phyloP scores from a whole-genome alignment of 2,888 invertebrate genomes.

The Lepidocyrtoides sp. region DNA sequence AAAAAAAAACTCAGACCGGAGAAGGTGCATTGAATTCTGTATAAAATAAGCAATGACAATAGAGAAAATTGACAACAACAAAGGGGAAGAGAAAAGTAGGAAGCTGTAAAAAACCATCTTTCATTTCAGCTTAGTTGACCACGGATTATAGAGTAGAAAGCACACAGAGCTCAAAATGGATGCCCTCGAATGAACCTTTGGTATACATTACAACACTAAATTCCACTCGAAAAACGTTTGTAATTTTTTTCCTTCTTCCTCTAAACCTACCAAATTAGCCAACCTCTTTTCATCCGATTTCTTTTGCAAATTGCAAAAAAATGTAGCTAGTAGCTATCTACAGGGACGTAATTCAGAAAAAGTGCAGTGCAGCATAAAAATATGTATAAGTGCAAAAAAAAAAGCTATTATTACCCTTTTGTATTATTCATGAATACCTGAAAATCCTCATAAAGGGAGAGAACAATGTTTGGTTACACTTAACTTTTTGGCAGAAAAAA shows the following conservation, averaged over 20 bases:
- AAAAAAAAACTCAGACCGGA: not conserved
- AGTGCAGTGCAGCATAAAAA: conserved; percentile 69
- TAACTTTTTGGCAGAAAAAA: not conserved
- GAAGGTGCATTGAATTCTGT: conserved; percentile 33
- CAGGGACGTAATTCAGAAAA: not conserved
- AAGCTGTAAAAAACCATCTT: conserved; percentile 66
- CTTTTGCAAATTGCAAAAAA: conserved; percentile 17
- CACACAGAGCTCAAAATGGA: not conserved
- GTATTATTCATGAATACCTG: conserved; percentile 41
- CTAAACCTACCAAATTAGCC: conserved; percentile 12
- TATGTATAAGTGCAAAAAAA: conserved; percentile 29
- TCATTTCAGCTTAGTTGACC: conserved; percentile 79
- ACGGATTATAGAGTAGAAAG: conserved; percentile 60
- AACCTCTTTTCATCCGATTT: conserved; percentile 52
- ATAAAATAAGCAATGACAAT: conserved; percentile 68
- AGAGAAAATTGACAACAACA: conserved; percentile 42
- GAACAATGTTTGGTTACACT: conserved; percentile 35
- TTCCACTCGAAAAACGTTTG: not conserved
- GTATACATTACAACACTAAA: conserved; percentile 50
- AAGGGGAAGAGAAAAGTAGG: not conserved
- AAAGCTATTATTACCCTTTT: conserved; percentile 46
- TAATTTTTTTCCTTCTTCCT: conserved; percentile 6
- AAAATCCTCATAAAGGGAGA: not conserved
- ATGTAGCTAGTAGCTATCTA: not conserved
- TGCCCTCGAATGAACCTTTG: conserved; percentile 79